Base-by-base conservation (phyloP, 2,888 invertebrate species). In the Hemistola chrysoprasaria region DNA sequence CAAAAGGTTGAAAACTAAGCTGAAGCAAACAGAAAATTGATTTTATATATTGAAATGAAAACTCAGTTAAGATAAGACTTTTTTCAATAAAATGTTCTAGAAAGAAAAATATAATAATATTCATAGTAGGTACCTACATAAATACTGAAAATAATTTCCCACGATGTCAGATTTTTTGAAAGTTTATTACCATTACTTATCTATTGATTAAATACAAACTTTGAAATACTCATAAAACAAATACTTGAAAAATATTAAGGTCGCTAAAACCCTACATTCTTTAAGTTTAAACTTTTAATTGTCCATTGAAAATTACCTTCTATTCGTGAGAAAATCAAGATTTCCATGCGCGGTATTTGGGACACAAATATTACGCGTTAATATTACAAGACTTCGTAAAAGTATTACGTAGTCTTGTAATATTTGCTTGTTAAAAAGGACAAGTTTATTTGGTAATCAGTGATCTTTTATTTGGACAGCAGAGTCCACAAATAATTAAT, bases 241-340 rank as follows among this genome's bases (percentile, higher is more conserved):
- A 21, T 21, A 22, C 5, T 36, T 11, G 6, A 26, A 10, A 37
- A 31, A 34, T 22, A 47, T 34, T 45, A 42, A 43, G 47, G 50
- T 41, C 43, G 40, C 23, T 3, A 30, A 16, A 34, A n/a, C 29
- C 29, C 29, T 37, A 43, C 47, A 50, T 50, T 45, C 40, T 37
- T 35, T 16, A 16, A 16, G 3, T 16, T 16, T 16, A 35, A 29
- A 32, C 29, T 23, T 28, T 31, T 47, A 47, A 49, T 45, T 40
- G 34, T 42, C 33, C 42, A 46, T 48, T 40, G 37, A 44, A 46
- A 41, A 40, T 43, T 51, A 51, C 29, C 27, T 38, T 47, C 32
- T 44, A 40, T 30, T 10, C 52, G 54, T 52, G 54, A 44, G 51
- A 56, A 50, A 47, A 35, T 34, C 16, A 11, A 31, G 36, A 46